Evolutionary conservation across 2,113 vertebrate genomes (phyloP), one percentile per base, ranked within the genome.

Genomic region (Paracyprichromis sp.): DNA sequence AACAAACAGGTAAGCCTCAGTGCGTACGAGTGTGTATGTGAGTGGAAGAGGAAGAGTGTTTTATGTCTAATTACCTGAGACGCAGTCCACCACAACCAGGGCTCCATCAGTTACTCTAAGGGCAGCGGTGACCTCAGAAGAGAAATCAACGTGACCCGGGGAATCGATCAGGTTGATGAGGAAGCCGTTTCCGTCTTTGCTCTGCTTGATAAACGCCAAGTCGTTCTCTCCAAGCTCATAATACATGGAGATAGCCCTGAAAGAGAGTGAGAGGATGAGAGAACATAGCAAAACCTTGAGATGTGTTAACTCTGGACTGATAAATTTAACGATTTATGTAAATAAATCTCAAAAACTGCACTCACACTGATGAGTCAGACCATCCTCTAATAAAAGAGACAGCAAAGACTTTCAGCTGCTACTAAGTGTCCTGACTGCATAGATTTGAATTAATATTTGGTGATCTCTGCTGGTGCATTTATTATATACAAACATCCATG

Each of bases 101-200:
- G 98, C 98, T 12, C 98, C 98, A 0, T 99, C 98, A 0, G 98
- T 99, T 89, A 99, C 98, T 8, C 98, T 97, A 63, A 99, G 97
- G 9, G 98, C 98, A 4, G 98, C 98, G 0, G 98, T 99, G 91
- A 99, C 98, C 95, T 99, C 98, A 0, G 98, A 99, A 24, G 98
- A 99, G 93, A 99, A 99, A 89, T 99, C 98, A 2, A 98, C 98
- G 0, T 99, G 98, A 38, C 98, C 98, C 0, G 98, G 98, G 14
- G 98, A 98, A 84, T 99, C 98, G 0, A 99, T 99, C 88, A 99
- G 94, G 94, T 99, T 99, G 94, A 99, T 99, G 80, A 99, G 97
- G 93, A 99, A 99, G 63, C 98, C 98, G 3, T 96, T 97, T 13
- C 98, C 98, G 2, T 99, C 98, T 84, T 98, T 98, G 94, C 95